Base-by-base conservation (phyloP, 2,888 invertebrate species). In the Caenorhabditis sp. region DNA sequence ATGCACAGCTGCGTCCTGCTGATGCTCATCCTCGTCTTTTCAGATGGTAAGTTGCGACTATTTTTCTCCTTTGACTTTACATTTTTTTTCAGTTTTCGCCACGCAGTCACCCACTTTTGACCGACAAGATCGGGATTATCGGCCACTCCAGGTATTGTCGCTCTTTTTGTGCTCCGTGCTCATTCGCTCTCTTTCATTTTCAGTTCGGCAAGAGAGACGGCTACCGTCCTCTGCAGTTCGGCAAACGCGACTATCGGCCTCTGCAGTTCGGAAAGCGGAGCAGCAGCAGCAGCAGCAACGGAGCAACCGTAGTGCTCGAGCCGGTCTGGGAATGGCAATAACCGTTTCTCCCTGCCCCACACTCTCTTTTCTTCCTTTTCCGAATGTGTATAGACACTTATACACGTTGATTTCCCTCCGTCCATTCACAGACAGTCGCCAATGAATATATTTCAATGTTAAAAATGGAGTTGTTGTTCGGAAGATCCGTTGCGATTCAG, bases 191-290 rank as follows among this genome's bases (percentile, higher is more conserved):
- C n/a, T 15, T 24, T 37, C 0, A 7, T 30, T 65, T 75, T 1
- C 68, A 75, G 75, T 75, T 75, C 56, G 75, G 75, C 30, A 75
- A 75, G 35, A 59, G 75, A 37, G 75, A 75, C 55, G 81, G 81
- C 61, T 83, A 84, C 62, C 83, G 83, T 20, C 82, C 84, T 8
- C 63, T 83, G 9, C 84, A 84, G 39, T 84, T 84, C 59, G 84
- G 84, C 46, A 84, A 84, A 48, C 74, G 84, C 15, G 82, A 84
- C 30, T 83, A 79, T 61, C 79, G 84, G 22, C 84, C 84, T 4
- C 80, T 84, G 24, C 84, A 84, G 50, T 84, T 84, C 58, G 84
- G 84, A 17, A 84, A 84, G 37, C 46, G 84, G 59, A 65, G 62
- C 39, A 26, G 53, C 4, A 20, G 35, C 20, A 59, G 56, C 39